Percentiles rank a stretch among this genome's conserved stretches.
Evolutionary conservation across 2,888 invertebrate species (phyloP).

Genomic region (Philonicus albiceps): DNA sequence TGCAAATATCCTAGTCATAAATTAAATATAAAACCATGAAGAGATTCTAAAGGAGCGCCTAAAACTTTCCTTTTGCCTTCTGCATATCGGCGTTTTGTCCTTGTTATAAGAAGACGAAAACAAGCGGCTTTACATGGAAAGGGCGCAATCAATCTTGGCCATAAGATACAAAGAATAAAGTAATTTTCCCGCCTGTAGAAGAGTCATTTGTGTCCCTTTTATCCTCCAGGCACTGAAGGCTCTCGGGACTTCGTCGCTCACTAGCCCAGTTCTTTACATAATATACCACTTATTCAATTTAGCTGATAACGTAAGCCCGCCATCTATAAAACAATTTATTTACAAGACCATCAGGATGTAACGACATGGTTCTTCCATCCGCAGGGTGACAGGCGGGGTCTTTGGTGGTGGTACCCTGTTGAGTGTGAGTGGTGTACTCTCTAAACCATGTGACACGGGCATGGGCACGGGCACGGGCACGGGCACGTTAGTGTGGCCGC

Average conservation of each 20-base stretch:
- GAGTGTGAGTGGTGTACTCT: no score
- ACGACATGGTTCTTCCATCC: not conserved
- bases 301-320: slow-evolving; percentile 23
- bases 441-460: no score
- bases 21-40: not conserved
- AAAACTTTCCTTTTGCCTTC: not conserved
- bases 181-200: not conserved
- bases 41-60: not conserved
- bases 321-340: slow-evolving; percentile 39
- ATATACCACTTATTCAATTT: slow-evolving; percentile 33
- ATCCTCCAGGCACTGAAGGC: not conserved
- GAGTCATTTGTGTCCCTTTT: not conserved
- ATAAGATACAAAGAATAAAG: not conserved
- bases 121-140: not conserved
- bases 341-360: slow-evolving; percentile 9
- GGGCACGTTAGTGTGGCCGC: not conserved
- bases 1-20: not conserved
- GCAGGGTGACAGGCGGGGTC: not conserved
- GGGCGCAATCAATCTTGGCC: slow-evolving; percentile 21
- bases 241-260: not conserved
- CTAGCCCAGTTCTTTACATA: not conserved
- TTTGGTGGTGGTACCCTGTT: not conserved
- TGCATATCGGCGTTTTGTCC: not conserved
- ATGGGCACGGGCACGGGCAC: no score
- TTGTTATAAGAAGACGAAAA: not conserved